phyloP scores from a whole-genome alignment of 2,888 invertebrate genomes.

The Campaea margaritaria region DNA sequence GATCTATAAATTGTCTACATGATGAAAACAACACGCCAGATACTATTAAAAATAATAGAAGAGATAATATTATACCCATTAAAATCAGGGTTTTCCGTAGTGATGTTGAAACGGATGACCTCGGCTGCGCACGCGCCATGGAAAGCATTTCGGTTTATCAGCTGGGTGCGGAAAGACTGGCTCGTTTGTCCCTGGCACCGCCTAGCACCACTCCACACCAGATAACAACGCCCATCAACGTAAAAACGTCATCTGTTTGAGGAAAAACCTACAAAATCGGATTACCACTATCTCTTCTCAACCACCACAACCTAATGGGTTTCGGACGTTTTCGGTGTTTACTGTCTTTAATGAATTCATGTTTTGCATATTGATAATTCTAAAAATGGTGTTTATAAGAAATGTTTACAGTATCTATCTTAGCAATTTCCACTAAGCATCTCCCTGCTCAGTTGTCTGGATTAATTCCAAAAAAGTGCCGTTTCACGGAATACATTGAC shows the following conservation, averaged over 20 bases:
- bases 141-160: conserved; percentile 68
- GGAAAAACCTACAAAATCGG: conserved; percentile 30
- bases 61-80: conserved; percentile 7
- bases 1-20: neutral
- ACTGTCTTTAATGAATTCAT: neutral
- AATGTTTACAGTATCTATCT: neutral
- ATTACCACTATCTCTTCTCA: neutral
- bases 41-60: conserved; percentile 1
- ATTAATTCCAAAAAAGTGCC: conserved; percentile 33
- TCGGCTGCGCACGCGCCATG: conserved; percentile 63
- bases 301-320: neutral
- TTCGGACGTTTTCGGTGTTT: neutral
- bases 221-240: conserved; percentile 67
- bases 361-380: neutral
- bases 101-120: conserved; percentile 36
- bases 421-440: neutral
- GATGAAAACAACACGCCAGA: neutral
- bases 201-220: conserved; percentile 60
- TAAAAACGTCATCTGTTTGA: conserved; percentile 26
- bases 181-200: conserved; percentile 66
- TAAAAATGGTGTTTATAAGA: neutral
- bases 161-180: conserved; percentile 67
- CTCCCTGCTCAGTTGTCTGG: conserved; percentile 35
- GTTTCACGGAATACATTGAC: conserved; percentile 37
- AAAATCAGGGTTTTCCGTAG: conserved; percentile 33